phyloP scores from a whole-genome alignment of 2,113 vertebrate species.

The Phrynocephalus versicolor region DNA sequence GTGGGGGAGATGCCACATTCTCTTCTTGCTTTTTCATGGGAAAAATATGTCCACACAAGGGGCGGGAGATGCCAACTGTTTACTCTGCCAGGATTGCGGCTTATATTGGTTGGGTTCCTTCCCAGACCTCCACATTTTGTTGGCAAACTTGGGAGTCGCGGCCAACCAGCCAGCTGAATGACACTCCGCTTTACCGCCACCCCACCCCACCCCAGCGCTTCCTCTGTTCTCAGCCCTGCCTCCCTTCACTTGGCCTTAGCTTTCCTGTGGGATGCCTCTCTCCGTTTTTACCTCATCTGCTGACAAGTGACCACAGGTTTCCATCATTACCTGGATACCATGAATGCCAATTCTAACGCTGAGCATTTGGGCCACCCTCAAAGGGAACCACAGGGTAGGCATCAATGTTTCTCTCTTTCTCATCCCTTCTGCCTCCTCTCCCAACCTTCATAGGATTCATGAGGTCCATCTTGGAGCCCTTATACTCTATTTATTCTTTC shows the following conservation, averaged over 20 bases:
- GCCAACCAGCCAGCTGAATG: not conserved
- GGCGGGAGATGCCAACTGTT: no score
- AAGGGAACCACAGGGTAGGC: not conserved
- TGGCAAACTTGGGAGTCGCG: not conserved
- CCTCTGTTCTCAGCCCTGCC: no score
- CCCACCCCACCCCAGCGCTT: no score
- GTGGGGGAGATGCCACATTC: no score
- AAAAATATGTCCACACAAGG: no score
- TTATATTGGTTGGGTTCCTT: not conserved
- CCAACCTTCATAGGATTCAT: no score
- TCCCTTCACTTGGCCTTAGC: no score
- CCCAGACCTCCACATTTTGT: not conserved
- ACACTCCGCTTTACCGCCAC: no score
- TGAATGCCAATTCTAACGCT: not conserved
- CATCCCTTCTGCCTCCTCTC: not conserved
- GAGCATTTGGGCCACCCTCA: not conserved
- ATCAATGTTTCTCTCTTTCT: not conserved
- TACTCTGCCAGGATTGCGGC: no score
- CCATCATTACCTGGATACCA: not conserved
- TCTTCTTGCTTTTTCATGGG: no score
- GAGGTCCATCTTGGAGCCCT: not conserved
- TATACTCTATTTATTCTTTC: no score
- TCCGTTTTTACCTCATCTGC: not conserved
- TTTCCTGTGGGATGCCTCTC: not conserved
- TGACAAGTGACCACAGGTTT: not conserved